Conservation (phyloP, 2,888 invertebrate genomes). For the Gerosis bhagava region DNA sequence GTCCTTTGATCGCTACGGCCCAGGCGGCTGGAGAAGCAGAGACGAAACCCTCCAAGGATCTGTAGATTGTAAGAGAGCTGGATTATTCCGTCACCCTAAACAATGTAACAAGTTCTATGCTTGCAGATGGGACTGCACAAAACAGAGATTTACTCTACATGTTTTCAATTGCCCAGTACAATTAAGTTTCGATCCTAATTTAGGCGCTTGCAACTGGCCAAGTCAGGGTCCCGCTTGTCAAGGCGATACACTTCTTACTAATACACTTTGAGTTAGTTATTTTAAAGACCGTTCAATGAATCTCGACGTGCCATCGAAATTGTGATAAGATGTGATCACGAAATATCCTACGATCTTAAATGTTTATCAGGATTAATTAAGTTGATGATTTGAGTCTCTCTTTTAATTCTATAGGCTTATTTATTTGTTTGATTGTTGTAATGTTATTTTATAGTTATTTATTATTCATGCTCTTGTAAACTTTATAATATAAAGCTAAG, state of each 20-base stretch:
- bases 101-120: constrained; percentile 92
- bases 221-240: constrained; percentile 90
- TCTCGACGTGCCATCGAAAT: constrained; percentile 73
- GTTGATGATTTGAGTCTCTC: constrained; percentile 55
- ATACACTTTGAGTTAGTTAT: constrained; percentile 61
- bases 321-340: constrained; percentile 70
- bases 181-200: constrained; percentile 87
- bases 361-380: constrained; percentile 42
- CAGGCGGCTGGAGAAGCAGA: constrained; percentile 82
- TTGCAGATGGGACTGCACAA: constrained; percentile 90
- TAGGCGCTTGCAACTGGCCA: constrained; percentile 93
- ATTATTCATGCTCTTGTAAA: constrained; percentile 64
- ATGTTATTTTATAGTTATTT: constrained; percentile 76
- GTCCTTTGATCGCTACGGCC: constrained; percentile 83
- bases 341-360: constrained; percentile 44
- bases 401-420: constrained; percentile 63
- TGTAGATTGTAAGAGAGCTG: constrained; percentile 83
- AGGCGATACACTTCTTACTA: constrained; percentile 85
- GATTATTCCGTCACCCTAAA: constrained; percentile 87
- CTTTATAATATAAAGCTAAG: constrained; percentile 60
- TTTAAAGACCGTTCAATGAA: constrained; percentile 41
- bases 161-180: constrained; percentile 91
- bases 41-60: constrained; percentile 84
- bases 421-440: constrained; percentile 74
- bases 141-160: constrained; percentile 88